These are phyloP conservation scores for Drosophila borealis DNA, from an alignment of 2,888 invertebrate species.

Conservation along the genomic window DNA sequence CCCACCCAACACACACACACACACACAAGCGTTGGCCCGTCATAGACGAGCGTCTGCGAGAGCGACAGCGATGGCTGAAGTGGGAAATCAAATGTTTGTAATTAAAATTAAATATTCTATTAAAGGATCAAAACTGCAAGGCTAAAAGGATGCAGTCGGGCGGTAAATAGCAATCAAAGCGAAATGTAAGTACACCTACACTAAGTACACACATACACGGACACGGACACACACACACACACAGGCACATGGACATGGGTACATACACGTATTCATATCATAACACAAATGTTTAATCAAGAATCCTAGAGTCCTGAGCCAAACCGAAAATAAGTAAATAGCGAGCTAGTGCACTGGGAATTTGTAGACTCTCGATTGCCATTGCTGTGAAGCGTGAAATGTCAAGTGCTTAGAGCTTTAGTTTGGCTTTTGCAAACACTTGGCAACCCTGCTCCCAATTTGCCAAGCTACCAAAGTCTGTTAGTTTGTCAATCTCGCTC, in stretches of 20 bases:
- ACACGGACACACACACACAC: conserved; percentile 10
- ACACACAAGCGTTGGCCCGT: conserved; percentile 1
- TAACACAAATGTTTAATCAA: conserved; percentile 77
- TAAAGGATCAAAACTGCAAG: conserved; percentile 80
- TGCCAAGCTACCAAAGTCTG: conserved; percentile 25
- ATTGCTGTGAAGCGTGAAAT: conserved; percentile 65
- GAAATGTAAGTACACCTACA: conserved; percentile 57
- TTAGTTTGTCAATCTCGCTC: conserved; percentile 23
- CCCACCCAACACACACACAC: neutral
- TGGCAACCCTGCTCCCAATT: conserved; percentile 24
- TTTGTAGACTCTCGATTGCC: conserved; percentile 14
- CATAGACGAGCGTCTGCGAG: conserved; percentile 9
- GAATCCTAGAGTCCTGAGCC: conserved; percentile 18
- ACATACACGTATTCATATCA: conserved; percentile 57
- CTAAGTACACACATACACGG: conserved; percentile 4
- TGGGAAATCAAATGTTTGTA: conserved; percentile 81
- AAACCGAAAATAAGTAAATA: conserved; percentile 26
- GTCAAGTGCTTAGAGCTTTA: conserved; percentile 66
- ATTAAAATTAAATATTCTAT: conserved; percentile 80
- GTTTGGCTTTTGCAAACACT: conserved; percentile 56
- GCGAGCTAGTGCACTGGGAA: conserved; percentile 1
- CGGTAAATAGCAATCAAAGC: conserved; percentile 78
- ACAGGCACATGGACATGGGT: neutral
- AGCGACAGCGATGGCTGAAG: conserved; percentile 65
- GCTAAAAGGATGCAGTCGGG: conserved; percentile 72